Evolutionary conservation across 2,797 vertebrate species (phyloP).

Genomic region (Myotis vivesi): DNA sequence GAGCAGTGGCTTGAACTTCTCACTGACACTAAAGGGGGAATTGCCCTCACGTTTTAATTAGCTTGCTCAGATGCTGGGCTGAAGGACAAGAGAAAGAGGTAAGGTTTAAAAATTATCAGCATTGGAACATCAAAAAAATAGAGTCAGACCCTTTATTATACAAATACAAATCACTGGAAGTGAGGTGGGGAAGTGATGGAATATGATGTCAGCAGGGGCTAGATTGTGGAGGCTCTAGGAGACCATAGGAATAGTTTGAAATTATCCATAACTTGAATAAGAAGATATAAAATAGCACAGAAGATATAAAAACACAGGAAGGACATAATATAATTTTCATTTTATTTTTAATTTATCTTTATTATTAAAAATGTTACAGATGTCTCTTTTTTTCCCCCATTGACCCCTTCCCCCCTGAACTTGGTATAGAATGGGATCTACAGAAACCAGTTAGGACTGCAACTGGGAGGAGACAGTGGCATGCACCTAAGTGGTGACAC

Average conservation of each 20-base stretch:
- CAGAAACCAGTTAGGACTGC: not conserved
- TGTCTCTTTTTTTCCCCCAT: too few relatives aligned
- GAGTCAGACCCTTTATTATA: not conserved
- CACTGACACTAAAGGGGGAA: rapidly evolving
- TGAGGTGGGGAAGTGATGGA: not conserved
- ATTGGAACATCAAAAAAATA: not conserved
- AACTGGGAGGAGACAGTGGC: not conserved
- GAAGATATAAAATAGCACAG: not conserved
- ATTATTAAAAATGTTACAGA: too few relatives aligned
- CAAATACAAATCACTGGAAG: not conserved
- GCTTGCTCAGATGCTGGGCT: not conserved
- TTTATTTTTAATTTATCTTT: too few relatives aligned
- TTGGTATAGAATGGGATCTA: not conserved
- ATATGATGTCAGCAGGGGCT: not conserved
- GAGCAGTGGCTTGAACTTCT: not conserved
- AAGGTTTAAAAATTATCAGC: not conserved
- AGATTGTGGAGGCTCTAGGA: too few relatives aligned
- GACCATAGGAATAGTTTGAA: not conserved
- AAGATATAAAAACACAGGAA: not conserved
- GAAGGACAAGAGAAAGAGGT: not conserved
- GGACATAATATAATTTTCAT: not conserved
- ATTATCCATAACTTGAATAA: not conserved
- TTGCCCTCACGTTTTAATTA: too few relatives aligned
- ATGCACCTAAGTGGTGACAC: not conserved
- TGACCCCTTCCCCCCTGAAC: too few relatives aligned